Conservation (phyloP, 2,888 invertebrate genomes). For the Gandaritis pyraliata region DNA sequence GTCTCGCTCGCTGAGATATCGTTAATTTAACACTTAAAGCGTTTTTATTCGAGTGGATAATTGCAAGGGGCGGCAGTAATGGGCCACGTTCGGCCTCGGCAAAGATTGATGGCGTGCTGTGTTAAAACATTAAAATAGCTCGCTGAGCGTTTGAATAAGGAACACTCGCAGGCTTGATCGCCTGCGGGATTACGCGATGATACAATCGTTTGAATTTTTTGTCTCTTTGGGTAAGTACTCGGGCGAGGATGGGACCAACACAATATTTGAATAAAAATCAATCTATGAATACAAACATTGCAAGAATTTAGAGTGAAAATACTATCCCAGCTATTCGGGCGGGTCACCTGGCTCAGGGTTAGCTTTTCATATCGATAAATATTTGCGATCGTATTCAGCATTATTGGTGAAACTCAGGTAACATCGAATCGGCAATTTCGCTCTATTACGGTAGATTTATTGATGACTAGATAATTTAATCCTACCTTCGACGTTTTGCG, state of each 20-base stretch:
- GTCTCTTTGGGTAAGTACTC: slow-evolving; percentile 33
- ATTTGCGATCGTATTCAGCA: slow-evolving; percentile 32
- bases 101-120: slow-evolving; percentile 79
- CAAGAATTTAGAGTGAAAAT: slow-evolving; percentile 32
- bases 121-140: slow-evolving; percentile 77
- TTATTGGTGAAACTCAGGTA: slow-evolving; percentile 30
- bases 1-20: slow-evolving; percentile 72
- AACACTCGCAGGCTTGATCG: slow-evolving; percentile 68
- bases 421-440: slow-evolving; percentile 34
- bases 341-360: slow-evolving; percentile 29
- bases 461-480: slow-evolving; percentile 40
- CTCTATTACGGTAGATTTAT: slow-evolving; percentile 37
- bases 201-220: slow-evolving; percentile 67
- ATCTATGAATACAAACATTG: slow-evolving; percentile 35
- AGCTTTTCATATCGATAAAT: slow-evolving; percentile 33
- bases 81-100: slow-evolving; percentile 73
- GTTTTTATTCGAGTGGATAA: slow-evolving; percentile 83
- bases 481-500: slow-evolving; percentile 35
- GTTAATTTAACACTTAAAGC: slow-evolving; percentile 83
- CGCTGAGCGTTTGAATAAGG: slow-evolving; percentile 77
- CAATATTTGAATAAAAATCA: slow-evolving; percentile 41
- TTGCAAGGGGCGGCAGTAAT: slow-evolving; percentile 77
- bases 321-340: slow-evolving; percentile 27
- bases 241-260: slow-evolving; percentile 22
- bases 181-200: slow-evolving; percentile 69